These are phyloP conservation scores for Cotesia vestalis DNA, from an alignment of 1,140 invertebrate genomes.

Conservation along the genomic window DNA sequence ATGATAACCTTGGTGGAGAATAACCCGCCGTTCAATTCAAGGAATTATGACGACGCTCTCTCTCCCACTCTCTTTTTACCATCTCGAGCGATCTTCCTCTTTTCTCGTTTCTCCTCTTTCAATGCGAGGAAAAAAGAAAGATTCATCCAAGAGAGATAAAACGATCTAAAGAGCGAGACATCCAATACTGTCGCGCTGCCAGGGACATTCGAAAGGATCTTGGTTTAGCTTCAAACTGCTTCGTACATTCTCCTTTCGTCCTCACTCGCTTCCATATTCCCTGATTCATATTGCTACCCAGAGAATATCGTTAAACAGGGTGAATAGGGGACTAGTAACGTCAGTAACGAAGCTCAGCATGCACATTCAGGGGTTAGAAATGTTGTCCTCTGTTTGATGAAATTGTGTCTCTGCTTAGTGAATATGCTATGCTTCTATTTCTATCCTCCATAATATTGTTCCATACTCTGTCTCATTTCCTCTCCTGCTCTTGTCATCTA, in stretches of 20 bases:
- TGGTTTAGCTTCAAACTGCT: slow-evolving; percentile 33
- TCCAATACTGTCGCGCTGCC: slow-evolving; percentile 33
- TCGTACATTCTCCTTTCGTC: slow-evolving; percentile 31
- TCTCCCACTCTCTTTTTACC: slow-evolving; percentile 39
- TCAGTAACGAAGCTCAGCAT: slow-evolving; percentile 25
- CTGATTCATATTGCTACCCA: slow-evolving; percentile 22
- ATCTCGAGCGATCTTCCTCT: slow-evolving; percentile 31
- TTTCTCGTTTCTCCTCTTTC: slow-evolving; percentile 28
- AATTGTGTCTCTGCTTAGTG: slow-evolving; percentile 15
- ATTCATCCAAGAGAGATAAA: too few relatives aligned
- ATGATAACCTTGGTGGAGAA: slow-evolving; percentile 61
- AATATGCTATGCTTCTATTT: too few relatives aligned
- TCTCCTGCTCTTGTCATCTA: background rate
- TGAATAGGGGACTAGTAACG: slow-evolving; percentile 27
- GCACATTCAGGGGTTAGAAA: slow-evolving; percentile 10
- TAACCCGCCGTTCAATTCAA: slow-evolving; percentile 63
- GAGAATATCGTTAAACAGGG: slow-evolving; percentile 24
- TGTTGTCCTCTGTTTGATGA: slow-evolving; percentile 29
- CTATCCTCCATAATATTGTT: too few relatives aligned
- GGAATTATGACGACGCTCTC: slow-evolving; percentile 56
- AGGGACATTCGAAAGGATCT: slow-evolving; percentile 37
- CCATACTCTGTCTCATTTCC: too few relatives aligned
- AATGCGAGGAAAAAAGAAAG: too few relatives aligned
- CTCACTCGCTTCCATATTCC: slow-evolving; percentile 20
- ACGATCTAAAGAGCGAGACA: slow-evolving; percentile 16